phyloP scores from a whole-genome alignment of 2,113 vertebrate species.

The Anolis sagrei region DNA sequence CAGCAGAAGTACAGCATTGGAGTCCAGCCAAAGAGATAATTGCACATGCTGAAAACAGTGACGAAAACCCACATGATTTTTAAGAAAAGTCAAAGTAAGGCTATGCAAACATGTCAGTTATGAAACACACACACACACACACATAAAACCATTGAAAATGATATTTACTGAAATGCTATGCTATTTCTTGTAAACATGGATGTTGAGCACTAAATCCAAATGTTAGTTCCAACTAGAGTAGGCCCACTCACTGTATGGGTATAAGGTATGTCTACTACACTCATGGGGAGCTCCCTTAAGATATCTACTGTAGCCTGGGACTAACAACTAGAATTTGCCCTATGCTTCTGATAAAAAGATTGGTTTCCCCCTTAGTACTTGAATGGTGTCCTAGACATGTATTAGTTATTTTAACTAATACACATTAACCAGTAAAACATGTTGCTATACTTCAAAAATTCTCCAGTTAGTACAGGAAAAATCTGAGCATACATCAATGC shows the following conservation, averaged over 20 bases:
- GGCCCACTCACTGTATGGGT: no score
- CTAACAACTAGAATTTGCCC: no score
- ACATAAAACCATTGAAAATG: neutral
- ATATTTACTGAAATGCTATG: neutral
- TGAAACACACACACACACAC: neutral
- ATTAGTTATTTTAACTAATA: neutral
- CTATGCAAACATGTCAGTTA: neutral
- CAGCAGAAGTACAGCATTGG: neutral
- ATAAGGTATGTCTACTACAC: no score
- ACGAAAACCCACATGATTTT: neutral
- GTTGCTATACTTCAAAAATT: neutral
- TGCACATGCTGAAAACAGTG: neutral
- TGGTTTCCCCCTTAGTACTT: neutral
- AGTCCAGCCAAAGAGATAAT: neutral
- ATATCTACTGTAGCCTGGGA: no score
- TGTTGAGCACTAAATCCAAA: neutral
- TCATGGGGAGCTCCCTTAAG: no score
- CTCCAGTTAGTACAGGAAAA: slow-evolving; percentile 7
- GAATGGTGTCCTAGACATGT: slow-evolving; percentile 19
- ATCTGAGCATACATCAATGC: neutral
- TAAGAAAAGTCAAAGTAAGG: neutral
- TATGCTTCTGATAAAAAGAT: slow-evolving; percentile 14
- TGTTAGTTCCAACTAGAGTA: no score
- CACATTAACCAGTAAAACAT: neutral
- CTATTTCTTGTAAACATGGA: slow-evolving; percentile 51